phyloP scores from a whole-genome alignment of 2,797 vertebrate genomes.

The Hippopotamyrus pictus region DNA sequence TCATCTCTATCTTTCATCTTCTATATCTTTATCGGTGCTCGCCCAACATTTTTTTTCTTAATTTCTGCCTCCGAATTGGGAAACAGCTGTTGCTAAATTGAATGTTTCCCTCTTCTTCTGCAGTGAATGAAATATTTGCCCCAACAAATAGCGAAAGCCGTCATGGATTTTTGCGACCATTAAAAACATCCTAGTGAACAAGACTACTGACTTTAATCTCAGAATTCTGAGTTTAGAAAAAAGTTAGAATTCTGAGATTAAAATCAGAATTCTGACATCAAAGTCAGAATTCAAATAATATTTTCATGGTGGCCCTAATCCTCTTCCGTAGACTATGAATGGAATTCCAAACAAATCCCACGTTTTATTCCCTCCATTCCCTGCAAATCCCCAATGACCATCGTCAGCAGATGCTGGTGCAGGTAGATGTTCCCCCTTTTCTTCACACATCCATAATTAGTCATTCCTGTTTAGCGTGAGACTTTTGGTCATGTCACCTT shows the following conservation, averaged over 20 bases:
- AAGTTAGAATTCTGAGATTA: too few relatives aligned
- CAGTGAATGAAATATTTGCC: neutral
- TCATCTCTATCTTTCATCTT: constrained; percentile 17
- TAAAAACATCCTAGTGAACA: neutral
- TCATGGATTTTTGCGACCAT: neutral
- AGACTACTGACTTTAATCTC: too few relatives aligned
- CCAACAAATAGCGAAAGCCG: neutral
- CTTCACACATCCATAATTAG: neutral
- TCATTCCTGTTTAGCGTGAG: neutral
- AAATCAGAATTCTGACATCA: too few relatives aligned
- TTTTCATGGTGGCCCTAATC: too few relatives aligned
- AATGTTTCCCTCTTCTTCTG: neutral
- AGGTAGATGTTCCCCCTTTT: neutral
- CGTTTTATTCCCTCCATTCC: neutral
- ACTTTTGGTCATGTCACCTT: neutral
- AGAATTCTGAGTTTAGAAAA: too few relatives aligned
- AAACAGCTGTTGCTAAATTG: neutral
- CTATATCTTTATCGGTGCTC: neutral
- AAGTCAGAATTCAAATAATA: too few relatives aligned
- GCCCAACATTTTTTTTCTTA: neutral
- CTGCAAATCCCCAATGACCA: neutral
- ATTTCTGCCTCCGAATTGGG: constrained; percentile 6
- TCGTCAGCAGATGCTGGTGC: neutral
- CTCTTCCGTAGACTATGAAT: too few relatives aligned
- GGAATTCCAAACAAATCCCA: neutral